These are phyloP conservation scores for Cryptophagus acutangulus DNA, from an alignment of 2,888 invertebrate species.

Conservation along the genomic window DNA sequence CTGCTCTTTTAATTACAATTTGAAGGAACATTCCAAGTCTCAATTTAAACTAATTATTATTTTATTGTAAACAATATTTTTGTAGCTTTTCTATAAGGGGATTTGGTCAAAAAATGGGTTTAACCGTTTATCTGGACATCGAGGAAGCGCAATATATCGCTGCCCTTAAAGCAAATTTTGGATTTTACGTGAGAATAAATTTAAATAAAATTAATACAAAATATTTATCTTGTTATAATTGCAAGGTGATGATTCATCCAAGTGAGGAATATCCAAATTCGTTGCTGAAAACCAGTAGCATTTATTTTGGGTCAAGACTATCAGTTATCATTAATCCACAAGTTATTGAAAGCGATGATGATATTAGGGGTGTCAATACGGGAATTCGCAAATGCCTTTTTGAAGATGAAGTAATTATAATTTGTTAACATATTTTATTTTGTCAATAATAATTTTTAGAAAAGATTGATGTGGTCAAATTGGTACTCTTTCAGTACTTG, in stretches of 20 bases:
- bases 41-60: not conserved
- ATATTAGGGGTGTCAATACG: not conserved
- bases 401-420: constrained; percentile 4
- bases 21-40: constrained; percentile 1
- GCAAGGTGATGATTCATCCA: not conserved
- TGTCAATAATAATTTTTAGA: constrained; percentile 8
- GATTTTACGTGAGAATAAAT: not conserved
- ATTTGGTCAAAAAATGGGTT: not conserved
- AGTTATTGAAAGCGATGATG: not conserved
- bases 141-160: constrained; percentile 1
- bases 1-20: constrained; percentile 4
- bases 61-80: not conserved
- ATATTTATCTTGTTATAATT: too few species aligned
- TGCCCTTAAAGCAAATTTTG: not conserved
- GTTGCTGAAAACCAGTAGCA: not conserved
- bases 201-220: not conserved
- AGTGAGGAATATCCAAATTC: not conserved
- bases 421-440: constrained; percentile 2
- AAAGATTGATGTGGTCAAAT: constrained; percentile 11
- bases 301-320: not conserved
- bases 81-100: not conserved
- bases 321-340: not conserved
- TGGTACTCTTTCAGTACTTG: constrained; percentile 16
- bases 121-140: constrained; percentile 1
- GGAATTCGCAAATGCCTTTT: not conserved